A percentile compares a stretch with the other conserved stretches of the same genome.
Conservation (phyloP, 2,888 invertebrate species). For the Oscheius sp. region DNA sequence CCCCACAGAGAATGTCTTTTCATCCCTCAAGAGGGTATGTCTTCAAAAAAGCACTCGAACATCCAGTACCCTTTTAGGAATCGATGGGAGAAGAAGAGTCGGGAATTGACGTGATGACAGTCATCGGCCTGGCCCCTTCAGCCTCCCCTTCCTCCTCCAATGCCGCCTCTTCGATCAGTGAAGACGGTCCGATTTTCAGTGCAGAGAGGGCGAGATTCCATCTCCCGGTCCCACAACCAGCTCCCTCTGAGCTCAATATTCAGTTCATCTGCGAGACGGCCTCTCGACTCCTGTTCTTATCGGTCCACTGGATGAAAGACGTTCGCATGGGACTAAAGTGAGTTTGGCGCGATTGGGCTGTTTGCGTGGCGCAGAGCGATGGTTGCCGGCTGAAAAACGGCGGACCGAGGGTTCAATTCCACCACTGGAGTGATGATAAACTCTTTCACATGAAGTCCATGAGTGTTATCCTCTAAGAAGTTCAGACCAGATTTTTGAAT, state of each 20-base stretch:
- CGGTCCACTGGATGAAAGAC: slow-evolving; percentile 89
- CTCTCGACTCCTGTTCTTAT: slow-evolving; percentile 88
- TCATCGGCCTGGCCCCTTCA: slow-evolving; percentile 57
- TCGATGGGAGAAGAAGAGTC: slow-evolving; percentile 68
- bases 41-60: not conserved
- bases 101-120: slow-evolving; percentile 63
- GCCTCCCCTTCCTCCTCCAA: slow-evolving; percentile 58
- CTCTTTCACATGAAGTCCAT: slow-evolving; percentile 8
- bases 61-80: slow-evolving; percentile 39
- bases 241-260: slow-evolving; percentile 89
- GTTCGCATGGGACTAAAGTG: slow-evolving; percentile 77
- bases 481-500: slow-evolving; percentile 26
- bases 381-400: not conserved
- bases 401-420: slow-evolving; percentile 13
- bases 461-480: slow-evolving; percentile 38
- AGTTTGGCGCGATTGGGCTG: slow-evolving; percentile 78
- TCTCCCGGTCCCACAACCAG: slow-evolving; percentile 83
- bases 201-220: slow-evolving; percentile 80
- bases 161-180: slow-evolving; percentile 55
- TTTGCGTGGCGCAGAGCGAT: slow-evolving; percentile 20
- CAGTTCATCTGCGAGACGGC: slow-evolving; percentile 94
- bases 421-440: slow-evolving; percentile 28
- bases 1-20: slow-evolving; percentile 23
- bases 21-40: slow-evolving; percentile 14
- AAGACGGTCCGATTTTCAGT: slow-evolving; percentile 57